Evolutionary conservation across 2,797 vertebrate genomes (phyloP).

Genomic region (Lophius americanus): DNA sequence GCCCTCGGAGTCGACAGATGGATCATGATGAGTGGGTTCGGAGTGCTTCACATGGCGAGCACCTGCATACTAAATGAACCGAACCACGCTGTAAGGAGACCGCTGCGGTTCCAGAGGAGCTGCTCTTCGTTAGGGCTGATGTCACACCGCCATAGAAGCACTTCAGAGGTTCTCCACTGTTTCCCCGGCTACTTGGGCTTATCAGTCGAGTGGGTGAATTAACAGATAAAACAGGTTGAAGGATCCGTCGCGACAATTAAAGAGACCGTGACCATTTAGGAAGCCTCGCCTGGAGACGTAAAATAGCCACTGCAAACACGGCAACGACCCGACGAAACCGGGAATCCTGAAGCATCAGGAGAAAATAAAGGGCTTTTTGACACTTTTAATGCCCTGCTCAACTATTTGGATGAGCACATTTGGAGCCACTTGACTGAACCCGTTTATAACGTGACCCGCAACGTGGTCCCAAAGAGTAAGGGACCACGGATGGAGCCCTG

Average conservation of each 20-base stretch:
- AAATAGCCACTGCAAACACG: too few relatives aligned
- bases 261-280: slow-evolving; percentile 17
- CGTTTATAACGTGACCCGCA: too few relatives aligned
- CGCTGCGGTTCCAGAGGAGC: slow-evolving; percentile 38
- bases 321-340: too few relatives aligned
- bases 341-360: too few relatives aligned
- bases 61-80: slow-evolving; percentile 50
- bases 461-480: too few relatives aligned
- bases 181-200: slow-evolving; percentile 42
- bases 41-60: slow-evolving; percentile 20
- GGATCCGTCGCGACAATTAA: slow-evolving; percentile 4
- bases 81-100: slow-evolving; percentile 54
- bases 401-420: too few relatives aligned
- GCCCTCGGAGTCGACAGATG: slow-evolving; percentile 36
- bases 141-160: slow-evolving; percentile 43
- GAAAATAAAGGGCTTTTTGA: too few relatives aligned
- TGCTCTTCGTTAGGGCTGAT: slow-evolving; percentile 58
- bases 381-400: too few relatives aligned
- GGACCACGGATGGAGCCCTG: too few relatives aligned
- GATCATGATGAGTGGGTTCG: slow-evolving; percentile 20
- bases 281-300: slow-evolving; percentile 12
- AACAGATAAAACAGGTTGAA: slow-evolving; percentile 34
- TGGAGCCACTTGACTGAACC: too few relatives aligned
- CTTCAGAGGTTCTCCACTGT: slow-evolving; percentile 31
- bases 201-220: slow-evolving; percentile 27